A percentile compares a stretch with the other conserved stretches of the same genome.
phyloP scores from a whole-genome alignment of 2,113 vertebrate species.

The Emydocephalus ijimae region DNA sequence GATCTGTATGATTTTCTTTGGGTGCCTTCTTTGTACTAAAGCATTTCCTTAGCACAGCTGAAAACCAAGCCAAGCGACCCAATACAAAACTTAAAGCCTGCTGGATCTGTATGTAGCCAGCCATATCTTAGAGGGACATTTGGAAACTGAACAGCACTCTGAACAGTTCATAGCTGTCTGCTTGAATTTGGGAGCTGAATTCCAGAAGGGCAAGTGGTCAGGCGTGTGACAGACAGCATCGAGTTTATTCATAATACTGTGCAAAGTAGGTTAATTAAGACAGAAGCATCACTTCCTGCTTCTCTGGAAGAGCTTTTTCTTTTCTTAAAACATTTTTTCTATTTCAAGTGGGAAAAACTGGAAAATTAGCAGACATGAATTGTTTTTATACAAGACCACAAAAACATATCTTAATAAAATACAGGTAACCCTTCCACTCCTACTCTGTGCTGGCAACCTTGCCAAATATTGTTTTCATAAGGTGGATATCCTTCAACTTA shows the following conservation, averaged over 20 bases:
- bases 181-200: slow-evolving; percentile 14
- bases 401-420: background rate
- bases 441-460: background rate
- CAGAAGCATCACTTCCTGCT: slow-evolving; percentile 9
- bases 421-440: background rate
- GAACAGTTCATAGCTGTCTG: background rate
- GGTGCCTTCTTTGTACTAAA: slow-evolving; percentile 36
- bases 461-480: background rate
- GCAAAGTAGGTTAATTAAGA: slow-evolving; percentile 37
- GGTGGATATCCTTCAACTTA: background rate
- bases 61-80: slow-evolving; percentile 21
- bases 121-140: slow-evolving; percentile 9
- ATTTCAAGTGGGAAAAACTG: background rate
- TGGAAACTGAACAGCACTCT: slow-evolving; percentile 10
- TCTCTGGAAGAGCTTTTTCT: background rate
- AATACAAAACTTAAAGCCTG: background rate
- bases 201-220: background rate
- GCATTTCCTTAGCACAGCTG: slow-evolving; percentile 50
- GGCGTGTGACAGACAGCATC: slow-evolving; percentile 37
- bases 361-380: background rate
- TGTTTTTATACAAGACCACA: background rate
- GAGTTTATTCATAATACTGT: slow-evolving; percentile 39
- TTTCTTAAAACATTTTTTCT: background rate
- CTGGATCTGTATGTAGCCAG: background rate
- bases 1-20: background rate